Evolutionary conservation across 2,888 invertebrate species (phyloP).

Genomic region (Pycnomerus fuliginosus): DNA sequence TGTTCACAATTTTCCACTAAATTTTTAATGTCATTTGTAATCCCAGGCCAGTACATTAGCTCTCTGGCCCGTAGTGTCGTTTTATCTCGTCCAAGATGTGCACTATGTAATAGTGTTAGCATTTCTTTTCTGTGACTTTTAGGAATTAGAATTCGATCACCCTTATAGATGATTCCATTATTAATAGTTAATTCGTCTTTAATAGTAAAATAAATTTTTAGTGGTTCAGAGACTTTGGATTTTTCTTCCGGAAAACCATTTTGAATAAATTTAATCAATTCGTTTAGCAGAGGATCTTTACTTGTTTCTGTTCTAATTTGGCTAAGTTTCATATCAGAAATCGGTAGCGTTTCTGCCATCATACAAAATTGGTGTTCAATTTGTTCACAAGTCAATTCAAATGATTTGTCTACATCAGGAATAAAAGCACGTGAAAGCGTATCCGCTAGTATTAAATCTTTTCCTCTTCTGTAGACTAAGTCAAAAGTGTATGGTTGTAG

Average conservation of each 20-base stretch:
- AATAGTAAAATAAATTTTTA: constrained; percentile 29
- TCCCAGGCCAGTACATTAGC: no score
- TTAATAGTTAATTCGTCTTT: constrained; percentile 30
- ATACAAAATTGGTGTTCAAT: no score
- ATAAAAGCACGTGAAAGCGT: constrained; percentile 16
- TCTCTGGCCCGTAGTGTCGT: constrained; percentile 6
- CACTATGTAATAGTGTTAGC: constrained; percentile 12
- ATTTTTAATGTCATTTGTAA: constrained; percentile 8
- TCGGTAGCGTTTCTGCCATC: constrained; percentile 12
- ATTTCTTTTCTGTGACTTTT: constrained; percentile 4
- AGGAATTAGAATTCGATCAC: constrained; percentile 29
- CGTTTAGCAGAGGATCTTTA: constrained; percentile 12
- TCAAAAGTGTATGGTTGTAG: constrained; percentile 26
- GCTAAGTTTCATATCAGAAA: constrained; percentile 27
- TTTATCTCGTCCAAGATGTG: constrained; percentile 13
- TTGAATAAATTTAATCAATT: constrained; percentile 17
- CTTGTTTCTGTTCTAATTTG: constrained; percentile 17
- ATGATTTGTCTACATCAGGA: constrained; percentile 13
- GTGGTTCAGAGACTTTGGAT: no score
- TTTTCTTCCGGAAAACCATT: constrained; percentile 24
- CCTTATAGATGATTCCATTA: constrained; percentile 29
- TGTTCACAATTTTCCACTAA: constrained; percentile 2
- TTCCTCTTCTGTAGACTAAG: constrained; percentile 29
- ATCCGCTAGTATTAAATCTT: constrained; percentile 27
- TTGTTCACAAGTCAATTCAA: no score